Base-by-base conservation (phyloP, 2,888 invertebrate species). In the Lasioglossum malachurum region DNA sequence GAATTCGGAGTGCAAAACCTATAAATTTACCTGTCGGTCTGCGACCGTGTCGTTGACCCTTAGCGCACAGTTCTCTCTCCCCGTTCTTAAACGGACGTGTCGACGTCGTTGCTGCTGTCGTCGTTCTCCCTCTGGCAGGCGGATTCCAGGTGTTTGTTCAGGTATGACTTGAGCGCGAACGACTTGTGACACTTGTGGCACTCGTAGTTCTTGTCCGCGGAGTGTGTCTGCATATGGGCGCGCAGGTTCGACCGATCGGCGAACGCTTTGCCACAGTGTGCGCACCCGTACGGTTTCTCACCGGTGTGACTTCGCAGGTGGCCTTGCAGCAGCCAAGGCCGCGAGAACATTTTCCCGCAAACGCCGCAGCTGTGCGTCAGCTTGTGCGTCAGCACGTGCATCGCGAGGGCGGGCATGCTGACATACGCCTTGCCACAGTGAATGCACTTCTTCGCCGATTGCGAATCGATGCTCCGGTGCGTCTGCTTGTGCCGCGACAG, bases 361-460 rank as follows among this genome's bases (percentile, higher is more conserved):
- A 98, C 97, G 83, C 97, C 97, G 95, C 99, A 99, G 92, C 98
- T 97, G 96, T 99, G 99, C 35, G 97, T 97, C 93, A 99, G 97
- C 94, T 98, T 98, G 96, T 99, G 99, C 71, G 99, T 99, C 78
- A 98, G 96, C 88, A 98, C 97, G 95, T 98, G 98, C 98, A 98
- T 99, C 75, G 99, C 98, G 79, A 99, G 96, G 0, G 99, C 99
- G 0, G 99, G 99, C 99, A 99, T 99, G 92, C 98, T 98, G 77
- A 99, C 99, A 96, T 99, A 99, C 27, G 98, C 98, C 95, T 99
- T 99, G 92, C 98, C 98, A 96, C 99, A 99, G 91, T 98, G 98
- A 94, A 98, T 97, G 95, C 99, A 99, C 93, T 98, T 98, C 96
- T 99, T 99, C 60, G 99, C 99, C 87, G 98, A 97, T 92, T 98